Evolutionary conservation across 2,888 invertebrate genomes (phyloP), one percentile per base, ranked within the genome.

Genomic region (Drosophila neonasuta): DNA sequence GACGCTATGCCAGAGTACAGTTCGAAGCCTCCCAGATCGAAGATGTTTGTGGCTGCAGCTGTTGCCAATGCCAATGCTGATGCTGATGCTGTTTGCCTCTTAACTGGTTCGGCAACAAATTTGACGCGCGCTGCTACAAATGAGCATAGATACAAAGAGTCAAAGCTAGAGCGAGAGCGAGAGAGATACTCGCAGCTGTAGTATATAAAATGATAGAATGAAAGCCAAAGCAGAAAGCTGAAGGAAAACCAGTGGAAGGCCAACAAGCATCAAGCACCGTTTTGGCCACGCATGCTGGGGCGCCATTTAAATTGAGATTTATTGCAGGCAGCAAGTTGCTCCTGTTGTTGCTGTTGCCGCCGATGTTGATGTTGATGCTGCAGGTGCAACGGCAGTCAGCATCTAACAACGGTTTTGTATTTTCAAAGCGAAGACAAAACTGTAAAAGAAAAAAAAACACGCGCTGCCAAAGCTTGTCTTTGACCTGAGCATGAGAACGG

Each of bases 221-320:
- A 71, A 69, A 71, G 71, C 67, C 32, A 48, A 48, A 56, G 60
- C 34, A 15, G 44, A 54, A 46, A 68, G 68, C 77, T 67, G 66
- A 71, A 82, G 74, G 77, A 79, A 79, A 88, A 85, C 80, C 74
- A 60, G 86, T 81, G 79, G 74, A 59, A 67, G 65, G 44, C 46
- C 63, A 58, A 68, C 63, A 58, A 68, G 68, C 61, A 48, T 34
- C 69, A 79, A 68, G 68, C 69, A 80, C 81, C 81, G 81, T 81
- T 86, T 84, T 75, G 75, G 79, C 87, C 86, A 87, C 83, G 83
- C 83, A 84, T 87, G 86, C 83, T 81, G 86, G 88, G 89, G 89
- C 89, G 89, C 89, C 89, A 89, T 87, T 89, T 88, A 85, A 89
- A 89, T 89, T 87, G 85, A 89, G 89, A 89, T 89, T 89, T 89